Percentiles rank a stretch among this genome's conserved stretches.
These are phyloP conservation scores for Eulemur albifrons DNA, from an alignment of 2,797 vertebrate species.

Conservation along the genomic window DNA sequence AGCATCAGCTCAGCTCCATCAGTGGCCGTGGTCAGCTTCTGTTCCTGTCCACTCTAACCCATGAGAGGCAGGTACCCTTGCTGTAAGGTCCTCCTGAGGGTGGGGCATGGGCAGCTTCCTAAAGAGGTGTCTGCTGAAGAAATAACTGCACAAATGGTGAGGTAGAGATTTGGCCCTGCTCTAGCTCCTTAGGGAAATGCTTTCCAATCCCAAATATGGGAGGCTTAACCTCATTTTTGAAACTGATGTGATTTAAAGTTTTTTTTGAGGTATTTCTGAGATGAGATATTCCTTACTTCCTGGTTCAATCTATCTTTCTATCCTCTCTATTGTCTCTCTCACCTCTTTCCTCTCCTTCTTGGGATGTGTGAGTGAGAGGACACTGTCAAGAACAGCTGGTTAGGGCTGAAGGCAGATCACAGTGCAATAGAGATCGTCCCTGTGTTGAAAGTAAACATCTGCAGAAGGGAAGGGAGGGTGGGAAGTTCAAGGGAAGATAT, in stretches of 20 bases:
- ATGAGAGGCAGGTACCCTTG: not conserved
- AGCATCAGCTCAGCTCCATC: not conserved
- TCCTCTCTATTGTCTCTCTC: not conserved
- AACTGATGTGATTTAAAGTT: not conserved
- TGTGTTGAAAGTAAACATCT: not conserved
- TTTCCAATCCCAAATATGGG: not conserved
- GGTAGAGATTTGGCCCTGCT: not conserved
- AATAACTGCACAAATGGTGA: not conserved
- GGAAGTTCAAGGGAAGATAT: not conserved
- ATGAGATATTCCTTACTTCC: not conserved
- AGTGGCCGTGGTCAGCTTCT: not conserved
- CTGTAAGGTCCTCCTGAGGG: not conserved
- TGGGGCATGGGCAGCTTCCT: not conserved
- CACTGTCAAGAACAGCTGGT: no score
- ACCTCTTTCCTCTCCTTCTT: no score
- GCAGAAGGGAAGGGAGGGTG: not conserved
- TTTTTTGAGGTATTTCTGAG: not conserved
- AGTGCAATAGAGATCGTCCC: not conserved
- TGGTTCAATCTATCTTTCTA: not conserved
- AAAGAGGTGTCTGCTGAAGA: not conserved
- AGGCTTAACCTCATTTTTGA: not conserved
- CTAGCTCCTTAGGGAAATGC: not conserved
- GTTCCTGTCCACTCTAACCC: not conserved
- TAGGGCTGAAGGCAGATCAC: not conserved
- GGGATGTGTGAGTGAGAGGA: not conserved